Base-by-base conservation (phyloP, 2,888 invertebrate species). In the Priocnemis perturbator region DNA sequence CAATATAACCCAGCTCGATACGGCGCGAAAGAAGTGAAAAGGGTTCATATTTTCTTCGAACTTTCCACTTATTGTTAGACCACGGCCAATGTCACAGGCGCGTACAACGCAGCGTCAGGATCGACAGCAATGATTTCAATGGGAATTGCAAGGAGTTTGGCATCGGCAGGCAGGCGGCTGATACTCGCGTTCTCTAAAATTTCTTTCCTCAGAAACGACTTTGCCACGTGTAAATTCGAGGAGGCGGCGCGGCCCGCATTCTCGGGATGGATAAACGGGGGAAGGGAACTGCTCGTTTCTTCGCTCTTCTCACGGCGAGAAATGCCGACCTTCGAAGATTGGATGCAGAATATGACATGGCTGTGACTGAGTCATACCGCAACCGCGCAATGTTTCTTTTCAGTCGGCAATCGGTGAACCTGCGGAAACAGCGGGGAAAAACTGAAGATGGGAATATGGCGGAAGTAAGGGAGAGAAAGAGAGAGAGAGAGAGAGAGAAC, bases 201-300 rank as follows among this genome's bases (percentile, higher is more conserved):
- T 37, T 65, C 11, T 53, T 37, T 66, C 19, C 59, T 7, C 60
- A 81, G 81, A 73, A 71, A 72, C 78, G 73, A 73, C 67, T 58
- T 37, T 37, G 37, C 59, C 69, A 61, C 67, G 64, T 71, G 70
- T 37, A 57, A 63, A 74, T 70, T 74, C 71, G 44, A 67, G 74
- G 69, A 70, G 64, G 64, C 67, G 64, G 63, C 68, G 61, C n/a
- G n/a, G n/a, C n/a, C n/a, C n/a, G n/a, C 37, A 11, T 9, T 2
- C 37, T 3, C 37, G 4, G 37, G 37, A 37, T 5, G 37, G 37
- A 37, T 37, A 37, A 37, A 9, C 7, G 37, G 14, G 37, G 7
- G 37, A 37, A 37, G 37, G 14, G 37, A 37, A 37, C 7, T 11
- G 37, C 37, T 37, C 37, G 37, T 37, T 37, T 11, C 4, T 37